Evolutionary conservation across 1,140 invertebrate genomes (phyloP), one percentile per base, ranked within the genome.

Genomic region (Pachyrhynchus sulphureomaculatus): DNA sequence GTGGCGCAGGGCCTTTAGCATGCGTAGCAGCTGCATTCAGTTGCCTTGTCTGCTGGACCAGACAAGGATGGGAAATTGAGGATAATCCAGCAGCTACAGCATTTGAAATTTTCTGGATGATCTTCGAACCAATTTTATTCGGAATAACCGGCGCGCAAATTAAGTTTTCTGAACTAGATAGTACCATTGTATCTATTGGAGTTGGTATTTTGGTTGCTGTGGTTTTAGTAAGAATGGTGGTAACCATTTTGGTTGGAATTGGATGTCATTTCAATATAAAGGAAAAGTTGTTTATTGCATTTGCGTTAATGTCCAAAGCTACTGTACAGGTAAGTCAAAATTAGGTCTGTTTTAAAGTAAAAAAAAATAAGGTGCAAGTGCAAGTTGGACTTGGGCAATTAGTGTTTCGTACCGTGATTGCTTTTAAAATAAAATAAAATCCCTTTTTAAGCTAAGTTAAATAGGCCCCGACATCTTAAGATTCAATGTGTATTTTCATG

Each of bases 231-330:
- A 80, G 90, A 32, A 84, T 89, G 1, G 56, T 85, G 0, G 70
- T 77, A 0, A 92, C 90, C 0, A 78, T 87, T 0, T 64, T 82
- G 0, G 79, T 86, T 1, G 84, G 86, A 0, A 81, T 91, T 9
- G 84, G 89, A 5, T 88, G 87, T 48, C 86, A 86, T 41, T 80
- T 97, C 2, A 95, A 91, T 75, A 75, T 87, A 13, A 95, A 90
- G 73, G 94, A 98, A 74, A 92, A 91, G 68, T 67, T 93, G 4
- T 97, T 96, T 73, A 87, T 95, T 8, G 84, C 91, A 0, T 72
- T 98, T 2, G 86, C 93, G 0, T 96, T 92, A 88, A 89, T 96
- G 83, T 90, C 94, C 1, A 98, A 98, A 80, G 95, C 93, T 8
- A 95, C 92, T 2, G 93, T 95, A 1, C 90, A 88, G 71, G 80